A percentile compares a stretch with the other conserved stretches of the same genome.
phyloP scores from a whole-genome alignment of 2,888 invertebrate species.

The Stenotaenia linearis region DNA sequence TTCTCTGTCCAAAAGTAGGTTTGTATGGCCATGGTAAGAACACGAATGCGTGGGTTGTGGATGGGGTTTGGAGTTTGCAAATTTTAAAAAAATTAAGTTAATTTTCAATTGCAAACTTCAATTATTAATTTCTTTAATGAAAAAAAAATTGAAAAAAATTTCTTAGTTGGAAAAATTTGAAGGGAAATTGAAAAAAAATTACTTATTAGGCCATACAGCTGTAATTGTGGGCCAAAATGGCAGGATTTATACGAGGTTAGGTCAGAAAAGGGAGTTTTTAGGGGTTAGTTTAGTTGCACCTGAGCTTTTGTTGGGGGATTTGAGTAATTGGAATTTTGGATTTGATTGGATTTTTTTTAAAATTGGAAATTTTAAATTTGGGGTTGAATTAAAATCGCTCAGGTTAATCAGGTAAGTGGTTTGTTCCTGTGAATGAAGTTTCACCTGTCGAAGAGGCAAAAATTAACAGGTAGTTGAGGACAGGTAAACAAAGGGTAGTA shows the following conservation, averaged over 20 bases:
- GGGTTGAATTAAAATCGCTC: background rate
- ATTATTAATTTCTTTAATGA: background rate
- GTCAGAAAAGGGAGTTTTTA: background rate
- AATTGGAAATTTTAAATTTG: background rate
- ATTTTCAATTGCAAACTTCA: background rate
- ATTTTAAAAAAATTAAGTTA: background rate
- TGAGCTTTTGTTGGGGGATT: background rate
- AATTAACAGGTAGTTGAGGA: background rate
- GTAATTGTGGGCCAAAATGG: background rate
- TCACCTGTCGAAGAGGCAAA: conserved; percentile 5
- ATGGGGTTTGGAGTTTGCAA: conserved; percentile 12
- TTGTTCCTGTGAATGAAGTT: background rate
- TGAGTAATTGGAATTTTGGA: background rate
- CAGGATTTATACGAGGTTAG: background rate
- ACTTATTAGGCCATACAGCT: conserved; percentile 6
- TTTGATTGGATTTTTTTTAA: background rate
- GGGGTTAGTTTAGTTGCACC: background rate
- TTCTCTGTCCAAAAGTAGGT: conserved; percentile 55
- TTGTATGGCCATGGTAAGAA: conserved; percentile 55
- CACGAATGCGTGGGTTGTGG: conserved; percentile 1
- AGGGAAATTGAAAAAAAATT: background rate
- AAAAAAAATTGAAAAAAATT: background rate
- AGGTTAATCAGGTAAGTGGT: conserved; percentile 12
- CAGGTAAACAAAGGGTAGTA: background rate
- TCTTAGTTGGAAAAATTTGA: no score